Conservation (phyloP, 2,888 invertebrate species). For the Nymphalis c-album region DNA sequence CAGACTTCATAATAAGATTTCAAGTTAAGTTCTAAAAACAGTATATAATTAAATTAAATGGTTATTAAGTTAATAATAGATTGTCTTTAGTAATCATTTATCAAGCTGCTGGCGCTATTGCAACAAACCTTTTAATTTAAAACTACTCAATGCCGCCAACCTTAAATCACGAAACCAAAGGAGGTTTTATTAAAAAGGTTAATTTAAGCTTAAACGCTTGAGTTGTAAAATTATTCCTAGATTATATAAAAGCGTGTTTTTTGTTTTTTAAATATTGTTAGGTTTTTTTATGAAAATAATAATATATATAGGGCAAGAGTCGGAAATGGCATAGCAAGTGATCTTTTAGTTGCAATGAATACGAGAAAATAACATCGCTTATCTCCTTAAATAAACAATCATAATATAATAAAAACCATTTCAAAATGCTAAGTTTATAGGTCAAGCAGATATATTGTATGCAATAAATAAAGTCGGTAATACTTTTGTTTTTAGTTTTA, state of each 20-base stretch:
- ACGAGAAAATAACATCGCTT: neutral
- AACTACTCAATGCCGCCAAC: neutral
- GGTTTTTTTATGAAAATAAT: too few relatives aligned
- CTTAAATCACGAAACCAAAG: neutral
- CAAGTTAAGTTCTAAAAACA: neutral
- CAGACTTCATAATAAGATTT: neutral
- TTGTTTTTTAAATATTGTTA: too few relatives aligned
- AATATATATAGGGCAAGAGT: too few relatives aligned
- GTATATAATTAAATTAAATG: slow-evolving; percentile 11
- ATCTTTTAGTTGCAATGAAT: neutral
- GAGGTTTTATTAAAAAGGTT: neutral
- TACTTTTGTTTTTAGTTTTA: too few relatives aligned
- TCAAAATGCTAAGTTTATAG: slow-evolving; percentile 1
- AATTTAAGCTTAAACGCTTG: too few relatives aligned
- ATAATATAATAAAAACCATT: neutral
- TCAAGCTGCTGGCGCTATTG: neutral
- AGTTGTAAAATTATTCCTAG: too few relatives aligned
- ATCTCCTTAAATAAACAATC: neutral
- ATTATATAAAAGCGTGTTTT: too few relatives aligned
- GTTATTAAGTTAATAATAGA: slow-evolving; percentile 14
- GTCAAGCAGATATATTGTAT: neutral
- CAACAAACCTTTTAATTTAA: neutral
- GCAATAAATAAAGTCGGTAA: neutral
- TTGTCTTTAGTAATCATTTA: slow-evolving; percentile 7
- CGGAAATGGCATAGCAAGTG: neutral